Percentiles rank a stretch among this genome's conserved stretches.
Conservation (phyloP, 2,113 vertebrate species). For the Dipodomys stephensi region DNA sequence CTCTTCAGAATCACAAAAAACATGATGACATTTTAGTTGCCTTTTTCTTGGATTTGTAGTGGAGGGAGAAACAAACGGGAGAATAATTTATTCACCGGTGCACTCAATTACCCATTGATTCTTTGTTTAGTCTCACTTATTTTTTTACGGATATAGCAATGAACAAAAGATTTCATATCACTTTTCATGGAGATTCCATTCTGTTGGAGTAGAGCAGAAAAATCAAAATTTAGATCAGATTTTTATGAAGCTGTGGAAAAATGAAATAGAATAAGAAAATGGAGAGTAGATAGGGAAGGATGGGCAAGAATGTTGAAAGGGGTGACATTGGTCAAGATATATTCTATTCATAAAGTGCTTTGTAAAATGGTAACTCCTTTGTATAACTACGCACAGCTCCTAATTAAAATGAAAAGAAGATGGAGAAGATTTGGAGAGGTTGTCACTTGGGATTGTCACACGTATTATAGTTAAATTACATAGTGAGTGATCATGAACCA, state of each 20-base stretch:
- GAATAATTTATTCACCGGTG: not conserved
- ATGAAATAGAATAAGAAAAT: not conserved
- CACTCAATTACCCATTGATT: not conserved
- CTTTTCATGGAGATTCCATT: not conserved
- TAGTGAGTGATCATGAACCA: not conserved
- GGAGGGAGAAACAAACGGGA: not conserved
- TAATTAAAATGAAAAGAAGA: not conserved
- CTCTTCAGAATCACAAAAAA: not conserved
- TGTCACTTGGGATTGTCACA: not conserved
- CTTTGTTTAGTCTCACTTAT: not conserved
- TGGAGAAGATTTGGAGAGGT: not conserved
- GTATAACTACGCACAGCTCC: no score
- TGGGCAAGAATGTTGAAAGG: no score
- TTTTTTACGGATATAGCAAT: not conserved
- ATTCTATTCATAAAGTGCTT: no score
- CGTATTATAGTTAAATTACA: not conserved
- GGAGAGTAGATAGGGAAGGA: not conserved
- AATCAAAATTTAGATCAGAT: not conserved
- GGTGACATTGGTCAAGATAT: no score
- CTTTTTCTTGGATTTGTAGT: constrained; percentile 10
- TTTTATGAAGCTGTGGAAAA: not conserved
- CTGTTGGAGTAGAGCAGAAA: not conserved
- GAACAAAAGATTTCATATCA: not conserved
- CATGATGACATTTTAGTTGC: not conserved
- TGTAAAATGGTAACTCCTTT: no score